Conservation (phyloP, 2,797 vertebrate genomes). For the Pagetopsis macropterus region DNA sequence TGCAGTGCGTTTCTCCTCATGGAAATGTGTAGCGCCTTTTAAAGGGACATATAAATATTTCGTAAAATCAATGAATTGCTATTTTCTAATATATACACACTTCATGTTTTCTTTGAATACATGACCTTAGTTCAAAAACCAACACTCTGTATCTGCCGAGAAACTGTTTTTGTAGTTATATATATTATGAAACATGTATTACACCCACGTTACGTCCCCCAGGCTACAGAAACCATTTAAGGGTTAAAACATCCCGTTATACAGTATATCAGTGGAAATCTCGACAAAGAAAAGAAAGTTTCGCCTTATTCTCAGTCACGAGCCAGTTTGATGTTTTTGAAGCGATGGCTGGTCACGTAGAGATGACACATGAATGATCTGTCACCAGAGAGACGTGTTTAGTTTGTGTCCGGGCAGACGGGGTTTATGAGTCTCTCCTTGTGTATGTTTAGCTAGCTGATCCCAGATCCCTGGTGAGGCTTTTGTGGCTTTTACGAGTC, state of each 20-base stretch:
- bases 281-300: not conserved
- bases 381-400: slow-evolving; percentile 16
- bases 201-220: too few species aligned
- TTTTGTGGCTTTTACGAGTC: slow-evolving; percentile 56
- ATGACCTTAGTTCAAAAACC: too few species aligned
- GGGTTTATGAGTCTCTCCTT: slow-evolving; percentile 31
- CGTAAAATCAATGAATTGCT: too few species aligned
- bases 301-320: not conserved
- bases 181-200: too few species aligned
- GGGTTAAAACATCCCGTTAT: not conserved
- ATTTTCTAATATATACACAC: too few species aligned
- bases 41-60: too few species aligned
- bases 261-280: not conserved
- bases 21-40: too few species aligned
- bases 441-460: slow-evolving; percentile 33
- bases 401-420: slow-evolving; percentile 30
- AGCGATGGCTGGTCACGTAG: not conserved
- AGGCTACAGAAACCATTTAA: too few species aligned
- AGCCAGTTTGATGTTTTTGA: not conserved
- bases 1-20: too few species aligned
- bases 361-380: not conserved
- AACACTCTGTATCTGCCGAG: too few species aligned
- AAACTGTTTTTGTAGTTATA: too few species aligned
- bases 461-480: slow-evolving; percentile 47
- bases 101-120: too few species aligned